Percentiles rank a stretch among this genome's conserved stretches.
Conservation (phyloP, 2,797 vertebrate species). For the Phoeniculus purpureus region DNA sequence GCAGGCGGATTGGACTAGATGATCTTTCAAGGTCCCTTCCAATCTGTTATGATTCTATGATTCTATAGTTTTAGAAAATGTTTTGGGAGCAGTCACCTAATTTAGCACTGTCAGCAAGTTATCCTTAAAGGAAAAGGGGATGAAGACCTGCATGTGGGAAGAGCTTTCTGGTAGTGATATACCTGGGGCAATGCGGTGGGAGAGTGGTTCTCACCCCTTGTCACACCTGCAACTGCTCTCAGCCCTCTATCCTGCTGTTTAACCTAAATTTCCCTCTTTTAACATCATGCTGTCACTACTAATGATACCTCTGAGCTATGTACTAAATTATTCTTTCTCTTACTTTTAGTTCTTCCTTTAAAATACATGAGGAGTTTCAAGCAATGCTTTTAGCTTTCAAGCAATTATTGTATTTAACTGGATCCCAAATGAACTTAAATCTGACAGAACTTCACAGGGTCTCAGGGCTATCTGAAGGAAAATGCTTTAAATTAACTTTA, state of each 20-base stretch:
- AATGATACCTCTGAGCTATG: slow-evolving; percentile 63
- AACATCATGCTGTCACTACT: not conserved
- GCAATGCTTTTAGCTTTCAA: slow-evolving; percentile 51
- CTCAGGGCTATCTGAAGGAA: slow-evolving; percentile 29
- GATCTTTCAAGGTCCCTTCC: too few species aligned
- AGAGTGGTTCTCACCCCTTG: not conserved
- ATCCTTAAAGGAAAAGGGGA: not conserved
- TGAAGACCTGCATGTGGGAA: not conserved
- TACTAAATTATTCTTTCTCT: slow-evolving; percentile 61
- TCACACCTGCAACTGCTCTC: not conserved
- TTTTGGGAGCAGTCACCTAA: not conserved
- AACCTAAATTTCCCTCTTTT: slow-evolving; percentile 57
- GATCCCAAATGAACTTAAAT: slow-evolving; percentile 24
- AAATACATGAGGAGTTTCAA: slow-evolving; percentile 44
- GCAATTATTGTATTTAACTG: slow-evolving; percentile 50
- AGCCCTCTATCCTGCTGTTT: slow-evolving; percentile 36
- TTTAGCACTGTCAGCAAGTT: not conserved
- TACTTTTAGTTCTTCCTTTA: slow-evolving; percentile 48
- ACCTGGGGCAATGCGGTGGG: accelerated
- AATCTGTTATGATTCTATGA: too few species aligned
- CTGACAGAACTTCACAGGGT: slow-evolving; percentile 20
- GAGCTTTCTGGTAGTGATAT: not conserved
- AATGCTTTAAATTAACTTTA: slow-evolving; percentile 58
- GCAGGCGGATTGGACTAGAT: too few species aligned
- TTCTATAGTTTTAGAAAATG: not conserved